phyloP scores from a whole-genome alignment of 2,888 invertebrate species.

The Tromatobia lineatoria region DNA sequence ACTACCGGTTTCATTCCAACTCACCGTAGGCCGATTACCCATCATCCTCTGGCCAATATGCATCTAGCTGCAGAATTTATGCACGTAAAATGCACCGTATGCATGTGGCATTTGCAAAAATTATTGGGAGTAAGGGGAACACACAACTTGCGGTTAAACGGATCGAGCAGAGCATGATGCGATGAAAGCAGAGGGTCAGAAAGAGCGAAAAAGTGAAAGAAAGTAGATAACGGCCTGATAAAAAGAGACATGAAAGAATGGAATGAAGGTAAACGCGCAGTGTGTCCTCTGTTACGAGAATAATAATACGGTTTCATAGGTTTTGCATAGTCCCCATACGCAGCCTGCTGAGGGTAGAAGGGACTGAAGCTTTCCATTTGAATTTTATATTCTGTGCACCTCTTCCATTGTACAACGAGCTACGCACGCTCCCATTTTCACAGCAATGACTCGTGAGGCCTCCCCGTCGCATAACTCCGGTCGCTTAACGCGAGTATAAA shows the following conservation, averaged over 20 bases:
- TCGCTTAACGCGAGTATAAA: slow-evolving; percentile 56
- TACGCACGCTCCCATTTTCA: slow-evolving; percentile 36
- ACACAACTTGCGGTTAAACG: background rate
- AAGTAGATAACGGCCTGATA: slow-evolving; percentile 61
- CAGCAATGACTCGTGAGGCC: slow-evolving; percentile 43
- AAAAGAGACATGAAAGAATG: slow-evolving; percentile 37
- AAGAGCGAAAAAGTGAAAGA: slow-evolving; percentile 15
- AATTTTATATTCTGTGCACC: slow-evolving; percentile 73
- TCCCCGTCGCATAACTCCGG: slow-evolving; percentile 35
- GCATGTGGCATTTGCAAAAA: background rate
- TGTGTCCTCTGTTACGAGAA: slow-evolving; percentile 63
- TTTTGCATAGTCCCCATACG: slow-evolving; percentile 50
- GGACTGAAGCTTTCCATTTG: slow-evolving; percentile 68
- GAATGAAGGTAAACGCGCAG: slow-evolving; percentile 7
- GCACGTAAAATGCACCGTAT: background rate
- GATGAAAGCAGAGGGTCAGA: slow-evolving; percentile 5
- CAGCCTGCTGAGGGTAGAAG: background rate
- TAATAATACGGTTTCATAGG: slow-evolving; percentile 74
- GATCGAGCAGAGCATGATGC: background rate
- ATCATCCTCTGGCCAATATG: slow-evolving; percentile 4
- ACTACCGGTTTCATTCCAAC: background rate
- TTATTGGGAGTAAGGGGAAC: slow-evolving; percentile 4
- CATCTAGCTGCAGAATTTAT: background rate
- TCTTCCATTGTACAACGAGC: slow-evolving; percentile 62
- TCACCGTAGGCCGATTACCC: slow-evolving; percentile 18